Evolutionary conservation across 2,113 vertebrate species (phyloP).

Genomic region (Perca fluviatilis): DNA sequence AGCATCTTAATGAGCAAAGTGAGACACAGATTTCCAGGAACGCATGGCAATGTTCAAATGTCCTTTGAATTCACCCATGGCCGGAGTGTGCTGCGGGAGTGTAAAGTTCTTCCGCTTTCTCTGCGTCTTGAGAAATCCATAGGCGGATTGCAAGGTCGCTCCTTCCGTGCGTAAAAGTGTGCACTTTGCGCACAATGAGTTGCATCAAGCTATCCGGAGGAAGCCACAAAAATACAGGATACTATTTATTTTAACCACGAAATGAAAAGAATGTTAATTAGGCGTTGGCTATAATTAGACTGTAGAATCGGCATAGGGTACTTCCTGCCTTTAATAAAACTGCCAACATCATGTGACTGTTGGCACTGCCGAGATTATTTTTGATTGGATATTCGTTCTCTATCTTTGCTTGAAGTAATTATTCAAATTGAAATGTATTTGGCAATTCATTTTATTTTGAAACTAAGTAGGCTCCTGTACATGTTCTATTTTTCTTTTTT

Average conservation of each 20-base stretch:
- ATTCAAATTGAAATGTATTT: background rate
- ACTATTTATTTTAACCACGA: background rate
- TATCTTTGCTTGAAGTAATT: no score
- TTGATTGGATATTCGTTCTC: background rate
- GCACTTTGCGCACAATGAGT: background rate
- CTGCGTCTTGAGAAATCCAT: background rate
- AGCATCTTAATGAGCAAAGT: background rate
- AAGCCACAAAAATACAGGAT: background rate
- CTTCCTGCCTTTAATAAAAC: background rate
- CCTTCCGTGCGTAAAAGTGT: background rate
- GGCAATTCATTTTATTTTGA: background rate
- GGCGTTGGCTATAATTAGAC: background rate
- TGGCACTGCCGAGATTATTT: background rate
- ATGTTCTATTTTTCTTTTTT: background rate
- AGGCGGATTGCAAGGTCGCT: background rate
- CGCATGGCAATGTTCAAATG: background rate
- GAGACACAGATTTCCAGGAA: background rate
- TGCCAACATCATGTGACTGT: background rate
- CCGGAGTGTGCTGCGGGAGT: rapidly evolving
- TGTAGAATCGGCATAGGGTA: background rate
- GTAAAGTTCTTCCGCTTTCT: slow-evolving; percentile 15
- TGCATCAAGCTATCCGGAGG: background rate
- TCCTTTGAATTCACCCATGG: background rate
- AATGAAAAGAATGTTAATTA: background rate
- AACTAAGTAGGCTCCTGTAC: background rate